A percentile compares a stretch with the other conserved stretches of the same genome.
Evolutionary conservation across 2,797 vertebrate species (phyloP).

Genomic region (Sebastes cheni): DNA sequence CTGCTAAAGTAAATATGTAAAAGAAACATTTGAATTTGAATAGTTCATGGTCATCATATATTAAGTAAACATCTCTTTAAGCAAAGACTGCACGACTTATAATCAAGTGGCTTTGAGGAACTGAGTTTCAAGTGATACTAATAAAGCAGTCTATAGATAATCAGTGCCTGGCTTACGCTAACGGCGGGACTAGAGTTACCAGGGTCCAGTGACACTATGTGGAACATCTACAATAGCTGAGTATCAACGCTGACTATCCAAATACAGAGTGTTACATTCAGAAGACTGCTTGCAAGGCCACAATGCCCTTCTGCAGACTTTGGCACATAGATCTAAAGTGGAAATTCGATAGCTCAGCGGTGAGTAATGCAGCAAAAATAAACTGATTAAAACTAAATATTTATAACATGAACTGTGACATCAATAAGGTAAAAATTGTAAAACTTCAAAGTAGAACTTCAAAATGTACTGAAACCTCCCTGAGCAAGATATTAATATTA

Average conservation of each 20-base stretch:
- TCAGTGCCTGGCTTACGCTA: not conserved
- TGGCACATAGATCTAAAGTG: slow-evolving; percentile 43
- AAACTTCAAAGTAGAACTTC: not conserved
- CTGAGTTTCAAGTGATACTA: not conserved
- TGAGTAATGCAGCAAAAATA: slow-evolving; percentile 49
- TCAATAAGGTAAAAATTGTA: not conserved
- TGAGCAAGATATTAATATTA: not conserved
- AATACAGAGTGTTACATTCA: slow-evolving; percentile 45
- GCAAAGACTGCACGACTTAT: not conserved
- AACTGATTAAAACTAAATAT: slow-evolving; percentile 20
- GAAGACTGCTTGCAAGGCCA: slow-evolving; percentile 48
- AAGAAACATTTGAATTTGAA: not conserved
- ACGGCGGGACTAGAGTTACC: slow-evolving; percentile 26
- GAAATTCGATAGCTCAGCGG: slow-evolving; percentile 36
- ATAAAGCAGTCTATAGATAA: slow-evolving; percentile 7
- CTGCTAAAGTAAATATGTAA: not conserved
- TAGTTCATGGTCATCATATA: not conserved
- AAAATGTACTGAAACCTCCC: not conserved
- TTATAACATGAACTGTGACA: not conserved
- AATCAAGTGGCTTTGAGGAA: not conserved
- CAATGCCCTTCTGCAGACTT: slow-evolving; percentile 57
- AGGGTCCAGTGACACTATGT: slow-evolving; percentile 11
- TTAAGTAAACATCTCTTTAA: not conserved
- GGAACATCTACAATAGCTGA: slow-evolving; percentile 32
- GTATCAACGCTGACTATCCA: slow-evolving; percentile 35